These are phyloP conservation scores for Intellagama lesueurii DNA, from an alignment of 2,797 vertebrate species.

Conservation along the genomic window DNA sequence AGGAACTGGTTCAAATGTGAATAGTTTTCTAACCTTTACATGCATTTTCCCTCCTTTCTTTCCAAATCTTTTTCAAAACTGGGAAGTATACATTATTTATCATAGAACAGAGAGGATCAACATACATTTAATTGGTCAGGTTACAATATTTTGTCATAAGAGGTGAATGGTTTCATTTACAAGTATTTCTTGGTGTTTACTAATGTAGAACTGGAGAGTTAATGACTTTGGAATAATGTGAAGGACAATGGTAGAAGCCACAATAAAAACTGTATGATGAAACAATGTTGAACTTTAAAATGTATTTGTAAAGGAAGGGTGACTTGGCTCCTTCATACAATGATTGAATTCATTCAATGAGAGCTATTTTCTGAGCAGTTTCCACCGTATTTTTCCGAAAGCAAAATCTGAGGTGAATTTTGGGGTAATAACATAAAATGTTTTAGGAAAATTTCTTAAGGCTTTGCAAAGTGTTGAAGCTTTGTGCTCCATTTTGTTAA, in stretches of 20 bases:
- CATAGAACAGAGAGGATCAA: not conserved
- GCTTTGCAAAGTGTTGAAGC: not conserved
- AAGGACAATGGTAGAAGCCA: not conserved
- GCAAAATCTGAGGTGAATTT: conserved; percentile 5
- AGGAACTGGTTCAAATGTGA: not conserved
- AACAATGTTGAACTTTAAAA: not conserved
- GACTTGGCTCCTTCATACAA: not conserved
- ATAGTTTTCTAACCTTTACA: not conserved
- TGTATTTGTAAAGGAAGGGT: not conserved
- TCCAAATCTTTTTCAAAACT: not conserved
- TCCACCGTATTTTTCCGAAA: not conserved
- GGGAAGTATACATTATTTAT: not conserved
- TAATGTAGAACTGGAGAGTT: not conserved
- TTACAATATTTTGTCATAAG: not conserved
- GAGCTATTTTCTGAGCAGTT: not conserved
- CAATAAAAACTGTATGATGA: not conserved
- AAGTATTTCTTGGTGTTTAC: not conserved
- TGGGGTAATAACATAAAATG: not conserved
- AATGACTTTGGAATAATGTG: not conserved
- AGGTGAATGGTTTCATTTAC: not conserved
- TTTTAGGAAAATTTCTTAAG: not conserved
- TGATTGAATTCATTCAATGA: not conserved
- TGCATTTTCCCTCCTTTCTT: not conserved
- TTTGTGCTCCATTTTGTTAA: not conserved
- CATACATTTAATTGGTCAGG: not conserved